Conservation (phyloP, 2,113 vertebrate species). For the Antechinus stuartii region DNA sequence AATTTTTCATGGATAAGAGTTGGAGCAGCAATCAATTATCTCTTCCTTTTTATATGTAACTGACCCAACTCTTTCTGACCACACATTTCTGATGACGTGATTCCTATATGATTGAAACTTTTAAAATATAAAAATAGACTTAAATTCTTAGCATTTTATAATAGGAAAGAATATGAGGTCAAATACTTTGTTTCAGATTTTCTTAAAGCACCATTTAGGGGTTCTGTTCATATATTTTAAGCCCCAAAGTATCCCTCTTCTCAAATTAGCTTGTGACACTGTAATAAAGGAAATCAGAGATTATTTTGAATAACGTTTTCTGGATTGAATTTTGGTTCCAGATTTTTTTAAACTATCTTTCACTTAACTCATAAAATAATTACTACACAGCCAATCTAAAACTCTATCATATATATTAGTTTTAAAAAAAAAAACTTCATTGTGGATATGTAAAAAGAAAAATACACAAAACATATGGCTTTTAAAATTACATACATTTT, state of each 20-base stretch:
- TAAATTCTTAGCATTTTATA: not conserved
- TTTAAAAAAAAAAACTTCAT: not conserved
- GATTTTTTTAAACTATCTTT: not conserved
- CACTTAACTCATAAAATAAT: not conserved
- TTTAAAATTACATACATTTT: not conserved
- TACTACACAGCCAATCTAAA: not conserved
- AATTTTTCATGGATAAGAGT: not conserved
- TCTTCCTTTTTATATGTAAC: not conserved
- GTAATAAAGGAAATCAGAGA: not conserved
- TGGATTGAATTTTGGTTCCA: not conserved
- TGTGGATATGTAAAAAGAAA: not conserved
- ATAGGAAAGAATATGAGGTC: not conserved
- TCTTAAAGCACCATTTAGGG: not conserved
- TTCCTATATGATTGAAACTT: not conserved
- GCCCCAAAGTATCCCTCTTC: not conserved
- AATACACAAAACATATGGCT: not conserved
- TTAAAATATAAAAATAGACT: not conserved
- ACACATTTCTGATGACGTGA: not conserved
- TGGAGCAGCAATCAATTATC: not conserved
- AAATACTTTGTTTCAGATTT: not conserved
- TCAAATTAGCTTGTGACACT: not conserved
- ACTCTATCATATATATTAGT: not conserved
- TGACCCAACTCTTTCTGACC: not conserved
- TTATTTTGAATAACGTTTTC: not conserved
- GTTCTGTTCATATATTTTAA: not conserved